phyloP scores from a whole-genome alignment of 1,140 invertebrate genomes.

The Akabosia matsudoensis region DNA sequence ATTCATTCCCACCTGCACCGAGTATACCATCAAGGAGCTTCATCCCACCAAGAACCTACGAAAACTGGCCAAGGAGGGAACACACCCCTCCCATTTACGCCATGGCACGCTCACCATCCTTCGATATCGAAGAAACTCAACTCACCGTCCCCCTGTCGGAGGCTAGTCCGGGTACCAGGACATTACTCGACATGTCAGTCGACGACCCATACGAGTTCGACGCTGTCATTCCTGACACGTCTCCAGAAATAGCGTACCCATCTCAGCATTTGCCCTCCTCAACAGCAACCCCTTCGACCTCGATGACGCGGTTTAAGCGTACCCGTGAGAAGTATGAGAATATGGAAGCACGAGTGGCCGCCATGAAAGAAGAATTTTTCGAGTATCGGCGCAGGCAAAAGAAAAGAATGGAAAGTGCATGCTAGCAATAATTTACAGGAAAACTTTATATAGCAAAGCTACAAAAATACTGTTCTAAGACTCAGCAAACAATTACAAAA shows the following conservation, averaged over 20 bases:
- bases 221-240: constrained; percentile 64
- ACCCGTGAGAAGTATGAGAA: constrained; percentile 64
- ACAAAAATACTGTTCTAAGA: background rate
- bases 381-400: constrained; percentile 85
- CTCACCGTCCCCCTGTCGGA: constrained; percentile 42
- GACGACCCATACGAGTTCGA: constrained; percentile 96
- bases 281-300: constrained; percentile 37
- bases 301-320: constrained; percentile 38
- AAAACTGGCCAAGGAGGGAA: constrained; percentile 45
- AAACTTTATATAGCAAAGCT: background rate
- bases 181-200: constrained; percentile 71
- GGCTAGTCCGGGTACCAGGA: constrained; percentile 45
- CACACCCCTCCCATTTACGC: constrained; percentile 35
- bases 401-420: constrained; percentile 68
- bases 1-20: constrained; percentile 16
- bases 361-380: constrained; percentile 93
- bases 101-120: constrained; percentile 43
- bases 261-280: constrained; percentile 46
- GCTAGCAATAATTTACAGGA: constrained; percentile 53
- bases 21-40: constrained; percentile 25
- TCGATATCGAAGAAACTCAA: constrained; percentile 35
- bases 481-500: background rate
- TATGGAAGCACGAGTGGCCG: constrained; percentile 77
- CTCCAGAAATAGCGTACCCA: constrained; percentile 55
- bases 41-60: constrained; percentile 44